Evolutionary conservation across 2,888 invertebrate genomes (phyloP), one percentile per base, ranked within the genome.

Genomic region (Epinotia brunnichana): DNA sequence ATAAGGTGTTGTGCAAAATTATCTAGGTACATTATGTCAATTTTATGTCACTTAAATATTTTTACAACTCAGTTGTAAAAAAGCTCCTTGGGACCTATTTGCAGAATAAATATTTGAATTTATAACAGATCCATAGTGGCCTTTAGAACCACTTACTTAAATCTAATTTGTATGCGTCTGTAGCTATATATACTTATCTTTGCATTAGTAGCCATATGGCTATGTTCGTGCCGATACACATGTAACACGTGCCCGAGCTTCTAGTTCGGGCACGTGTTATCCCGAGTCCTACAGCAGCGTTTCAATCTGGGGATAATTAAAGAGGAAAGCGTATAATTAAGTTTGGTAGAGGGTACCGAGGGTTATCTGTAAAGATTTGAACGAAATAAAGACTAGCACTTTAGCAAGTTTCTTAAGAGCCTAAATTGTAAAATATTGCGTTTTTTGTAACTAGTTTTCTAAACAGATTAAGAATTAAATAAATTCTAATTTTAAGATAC

Each of bases 171-270:
- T 21, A 48, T 44, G 61, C 61, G 44, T 9, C 21, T 61, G 61
- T 48, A 44, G 21, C 9, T 15, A 11, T 44, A 24, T 24, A n/a
- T 5, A 4, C 3, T 5, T 29, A 7, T 17, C 21, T 44, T 21
- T 44, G 24, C 44, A 61, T 61, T 24, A 61, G 61, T 41, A n/a
- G 44, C 44, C 41, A 62, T 62, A 62, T 48, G 44, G 24, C 24
- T 48, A 10, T 44, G 61, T 44, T 62, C n/a, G 44, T 19, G 11
- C 61, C 41, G 15, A 13, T 24, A n/a, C n/a, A n/a, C n/a, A n/a
- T n/a, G n/a, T n/a, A n/a, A n/a, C n/a, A n/a, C n/a, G n/a, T n/a
- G n/a, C n/a, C n/a, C n/a, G n/a, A n/a, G n/a, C n/a, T n/a, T n/a
- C n/a, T 39, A 44, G 15, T 4, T 44, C 44, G 44, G 44, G 44